Evolutionary conservation across 2,888 invertebrate genomes (phyloP).

Genomic region (Cynaeus angustus): DNA sequence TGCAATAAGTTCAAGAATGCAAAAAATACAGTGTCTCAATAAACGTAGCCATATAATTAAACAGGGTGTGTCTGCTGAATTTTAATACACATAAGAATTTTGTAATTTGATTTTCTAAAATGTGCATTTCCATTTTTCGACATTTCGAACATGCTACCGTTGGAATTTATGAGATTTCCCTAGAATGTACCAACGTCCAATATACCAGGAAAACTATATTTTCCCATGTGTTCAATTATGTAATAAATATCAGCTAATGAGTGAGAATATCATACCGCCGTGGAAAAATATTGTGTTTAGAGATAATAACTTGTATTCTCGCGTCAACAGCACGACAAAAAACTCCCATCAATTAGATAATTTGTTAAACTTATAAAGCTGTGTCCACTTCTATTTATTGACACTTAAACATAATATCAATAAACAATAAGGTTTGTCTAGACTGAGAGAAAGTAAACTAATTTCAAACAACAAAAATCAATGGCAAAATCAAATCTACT

Average conservation of each 20-base stretch:
- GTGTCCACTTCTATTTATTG: background rate
- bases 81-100: no score
- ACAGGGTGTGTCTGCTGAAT: no score
- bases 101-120: no score
- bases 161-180: conserved; percentile 13
- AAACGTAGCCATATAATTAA: no score
- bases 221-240: conserved; percentile 34
- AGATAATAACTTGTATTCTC: conserved; percentile 16
- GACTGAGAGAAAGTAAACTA: conserved; percentile 9
- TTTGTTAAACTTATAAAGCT: background rate
- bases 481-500: background rate
- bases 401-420: background rate
- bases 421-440: background rate
- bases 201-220: conserved; percentile 26
- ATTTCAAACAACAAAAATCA: background rate
- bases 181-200: conserved; percentile 22
- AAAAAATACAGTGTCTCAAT: no score
- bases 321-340: background rate
- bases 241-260: conserved; percentile 32
- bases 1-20: no score
- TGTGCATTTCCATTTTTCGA: no score
- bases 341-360: background rate
- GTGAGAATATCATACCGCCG: conserved; percentile 24
- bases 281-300: conserved; percentile 12
- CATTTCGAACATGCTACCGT: no score